Evolutionary conservation across 2,888 invertebrate species (phyloP), one percentile per base, ranked within the genome.

Genomic region (Pogonocherus hispidulus): DNA sequence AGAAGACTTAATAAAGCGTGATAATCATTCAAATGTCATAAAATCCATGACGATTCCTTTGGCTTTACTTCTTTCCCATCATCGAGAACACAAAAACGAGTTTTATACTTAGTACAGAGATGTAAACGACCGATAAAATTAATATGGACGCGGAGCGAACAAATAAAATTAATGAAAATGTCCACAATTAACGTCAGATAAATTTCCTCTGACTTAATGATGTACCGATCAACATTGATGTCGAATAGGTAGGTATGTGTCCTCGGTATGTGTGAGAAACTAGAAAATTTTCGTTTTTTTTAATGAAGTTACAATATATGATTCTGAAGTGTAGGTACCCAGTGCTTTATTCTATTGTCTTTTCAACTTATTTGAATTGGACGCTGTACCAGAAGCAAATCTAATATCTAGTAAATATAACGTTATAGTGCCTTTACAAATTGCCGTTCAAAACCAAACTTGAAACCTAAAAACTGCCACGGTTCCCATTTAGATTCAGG

Each of bases 1-100:
- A 14, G 57, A 27, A 11, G 20, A 44, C 57, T 46, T 32, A 46
- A 44, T 23, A 46, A 46, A 57, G 44, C 32, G 32, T 56, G 16
- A 44, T 44, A 44, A 52, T 52, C 23, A 57, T 57, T 57, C 57
- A 46, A 44, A n/a, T 57, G 57, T 57, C 22, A 44, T 56, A 57
- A 57, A 57, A 22, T 44, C 22, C 56, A 22, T n/a, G 22, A 18
- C 22, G 44, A 52, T 9, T 52, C 1, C 32, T n/a, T n/a, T n/a
- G n/a, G 6, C 27, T 27, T 27, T 32, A 32, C 9, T 32, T 8
- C 32, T 32, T 32, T 32, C 32, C 32, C 32, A 32, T 32, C 9
- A 11, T 11, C n/a, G n/a, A n/a, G 8, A 8, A 32, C 32, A 32
- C 32, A 32, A 32, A 32, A 32, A 32, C 32, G 32, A 32, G 32